Conservation (phyloP, 2,888 invertebrate species). For the Trimorus sp. region DNA sequence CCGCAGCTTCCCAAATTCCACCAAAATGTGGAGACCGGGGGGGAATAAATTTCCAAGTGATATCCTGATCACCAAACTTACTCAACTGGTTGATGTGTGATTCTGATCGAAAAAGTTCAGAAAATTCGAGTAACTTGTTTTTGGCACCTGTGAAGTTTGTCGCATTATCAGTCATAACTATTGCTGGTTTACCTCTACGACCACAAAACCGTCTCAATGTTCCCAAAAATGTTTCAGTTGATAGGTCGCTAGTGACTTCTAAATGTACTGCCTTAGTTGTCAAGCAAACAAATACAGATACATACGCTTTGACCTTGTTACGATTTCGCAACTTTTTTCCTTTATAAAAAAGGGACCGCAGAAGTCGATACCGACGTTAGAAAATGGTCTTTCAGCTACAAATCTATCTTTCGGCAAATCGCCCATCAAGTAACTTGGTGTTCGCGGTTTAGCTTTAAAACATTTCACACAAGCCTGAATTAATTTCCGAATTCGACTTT, state of each 20-base stretch:
- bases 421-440: constrained; percentile 10
- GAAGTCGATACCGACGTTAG: constrained; percentile 50
- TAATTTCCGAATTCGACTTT: background rate
- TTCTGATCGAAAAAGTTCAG: background rate
- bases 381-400: constrained; percentile 68
- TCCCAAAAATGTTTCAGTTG: constrained; percentile 15
- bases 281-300: constrained; percentile 54
- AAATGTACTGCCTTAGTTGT: constrained; percentile 58
- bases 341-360: constrained; percentile 59
- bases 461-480: background rate
- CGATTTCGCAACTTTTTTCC: constrained; percentile 56
- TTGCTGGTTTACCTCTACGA: background rate
- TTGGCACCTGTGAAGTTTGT: constrained; percentile 2
- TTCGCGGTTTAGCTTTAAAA: background rate
- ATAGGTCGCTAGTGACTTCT: constrained; percentile 67
- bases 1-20: background rate
- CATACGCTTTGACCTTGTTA: constrained; percentile 59
- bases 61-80: background rate
- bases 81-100: background rate
- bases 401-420: background rate
- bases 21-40: no score
- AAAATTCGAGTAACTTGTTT: background rate
- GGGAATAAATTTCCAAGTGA: background rate
- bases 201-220: background rate
- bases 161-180: constrained; percentile 1